phyloP scores from a whole-genome alignment of 1,140 invertebrate genomes.

The Apolygus lucorum region DNA sequence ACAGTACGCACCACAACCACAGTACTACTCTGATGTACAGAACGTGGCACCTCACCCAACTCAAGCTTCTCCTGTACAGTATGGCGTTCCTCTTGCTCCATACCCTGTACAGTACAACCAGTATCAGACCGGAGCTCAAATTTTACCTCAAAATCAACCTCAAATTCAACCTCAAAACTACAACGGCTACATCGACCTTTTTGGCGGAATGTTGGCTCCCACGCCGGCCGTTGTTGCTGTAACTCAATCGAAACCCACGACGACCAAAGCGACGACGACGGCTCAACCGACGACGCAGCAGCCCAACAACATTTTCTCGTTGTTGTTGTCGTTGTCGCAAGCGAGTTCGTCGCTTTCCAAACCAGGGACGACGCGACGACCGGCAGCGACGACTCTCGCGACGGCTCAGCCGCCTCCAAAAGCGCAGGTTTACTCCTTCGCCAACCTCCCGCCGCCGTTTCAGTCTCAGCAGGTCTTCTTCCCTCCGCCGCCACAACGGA shows the following conservation, averaged over 20 bases:
- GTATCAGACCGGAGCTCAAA: no score
- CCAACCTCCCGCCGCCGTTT: neutral
- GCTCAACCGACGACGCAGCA: neutral
- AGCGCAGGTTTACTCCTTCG: neutral
- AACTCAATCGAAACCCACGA: neutral
- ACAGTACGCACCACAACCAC: neutral
- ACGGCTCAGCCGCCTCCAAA: neutral
- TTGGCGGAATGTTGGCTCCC: neutral
- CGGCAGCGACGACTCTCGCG: neutral
- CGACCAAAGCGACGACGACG: neutral
- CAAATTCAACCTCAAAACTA: no score
- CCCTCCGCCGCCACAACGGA: no score
- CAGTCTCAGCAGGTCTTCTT: no score
- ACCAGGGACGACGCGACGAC: neutral
- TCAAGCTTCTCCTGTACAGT: neutral
- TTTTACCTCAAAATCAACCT: no score
- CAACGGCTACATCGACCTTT: neutral
- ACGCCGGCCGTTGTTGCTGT: neutral
- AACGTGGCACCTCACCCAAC: neutral
- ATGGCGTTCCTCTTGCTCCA: neutral
- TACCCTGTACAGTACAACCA: neutral
- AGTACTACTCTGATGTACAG: neutral
- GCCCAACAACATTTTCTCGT: neutral
- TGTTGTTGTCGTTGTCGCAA: neutral
- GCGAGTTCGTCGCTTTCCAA: neutral